Conservation (phyloP, 2,797 vertebrate genomes). For the Hypotaenidia philippensis region DNA sequence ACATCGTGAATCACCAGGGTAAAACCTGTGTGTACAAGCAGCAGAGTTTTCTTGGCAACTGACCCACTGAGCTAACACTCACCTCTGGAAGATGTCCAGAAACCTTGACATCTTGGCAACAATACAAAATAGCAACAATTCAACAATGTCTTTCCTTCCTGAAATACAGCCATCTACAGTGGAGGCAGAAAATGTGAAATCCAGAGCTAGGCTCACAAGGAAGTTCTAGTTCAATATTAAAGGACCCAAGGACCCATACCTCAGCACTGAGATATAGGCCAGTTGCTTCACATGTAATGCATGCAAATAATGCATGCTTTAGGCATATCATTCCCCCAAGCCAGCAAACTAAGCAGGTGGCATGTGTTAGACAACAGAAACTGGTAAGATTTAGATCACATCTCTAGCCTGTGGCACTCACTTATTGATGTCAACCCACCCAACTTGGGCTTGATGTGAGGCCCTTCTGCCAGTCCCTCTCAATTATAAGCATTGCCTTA, state of each 20-base stretch:
- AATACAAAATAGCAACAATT: background rate
- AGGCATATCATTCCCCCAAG: background rate
- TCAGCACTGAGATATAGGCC: background rate
- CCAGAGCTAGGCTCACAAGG: background rate
- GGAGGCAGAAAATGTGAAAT: background rate
- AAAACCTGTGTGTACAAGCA: slow-evolving; percentile 11
- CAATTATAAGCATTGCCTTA: background rate
- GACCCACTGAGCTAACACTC: background rate
- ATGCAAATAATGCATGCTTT: background rate
- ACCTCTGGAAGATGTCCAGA: slow-evolving; percentile 13
- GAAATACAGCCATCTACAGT: background rate
- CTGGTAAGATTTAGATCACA: background rate
- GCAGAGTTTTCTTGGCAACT: slow-evolving; percentile 18
- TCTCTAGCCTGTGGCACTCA: background rate
- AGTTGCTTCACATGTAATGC: background rate
- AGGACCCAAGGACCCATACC: background rate
- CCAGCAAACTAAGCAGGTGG: background rate
- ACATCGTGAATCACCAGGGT: background rate
- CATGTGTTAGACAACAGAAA: background rate
- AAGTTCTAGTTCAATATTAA: background rate
- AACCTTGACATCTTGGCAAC: background rate
- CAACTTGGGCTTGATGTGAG: background rate
- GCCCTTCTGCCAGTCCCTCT: background rate
- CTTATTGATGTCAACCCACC: background rate
- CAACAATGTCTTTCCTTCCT: background rate